Conservation (phyloP, 1,140 invertebrate species). For the Thrips palmi region DNA sequence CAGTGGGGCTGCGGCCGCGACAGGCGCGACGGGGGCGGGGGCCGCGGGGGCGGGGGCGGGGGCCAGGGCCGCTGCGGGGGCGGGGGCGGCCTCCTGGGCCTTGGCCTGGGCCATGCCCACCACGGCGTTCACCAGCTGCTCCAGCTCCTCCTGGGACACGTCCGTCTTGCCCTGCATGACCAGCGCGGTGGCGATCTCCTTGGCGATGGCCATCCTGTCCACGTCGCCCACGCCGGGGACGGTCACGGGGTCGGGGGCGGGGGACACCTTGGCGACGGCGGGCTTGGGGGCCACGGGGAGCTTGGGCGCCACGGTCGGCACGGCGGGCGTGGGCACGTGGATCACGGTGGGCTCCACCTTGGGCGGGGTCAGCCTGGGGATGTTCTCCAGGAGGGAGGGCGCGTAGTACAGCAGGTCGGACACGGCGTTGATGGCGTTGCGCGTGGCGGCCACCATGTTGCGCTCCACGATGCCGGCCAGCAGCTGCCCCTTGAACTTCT, state of each 20-base stretch:
- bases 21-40: slow-evolving; percentile 1
- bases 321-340: slow-evolving; percentile 17
- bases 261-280: background rate
- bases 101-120: slow-evolving; percentile 41
- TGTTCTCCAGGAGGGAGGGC: slow-evolving; percentile 30
- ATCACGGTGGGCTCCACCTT: background rate
- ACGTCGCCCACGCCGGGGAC: slow-evolving; percentile 47
- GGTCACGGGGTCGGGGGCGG: slow-evolving; percentile 27
- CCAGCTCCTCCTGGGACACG: slow-evolving; percentile 52
- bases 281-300: background rate
- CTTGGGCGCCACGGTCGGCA: slow-evolving; percentile 14
- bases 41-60: background rate
- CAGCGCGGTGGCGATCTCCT: slow-evolving; percentile 55
- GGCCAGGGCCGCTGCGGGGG: background rate
- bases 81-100: slow-evolving; percentile 17
- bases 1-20: background rate
- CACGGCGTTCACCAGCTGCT: slow-evolving; percentile 55
- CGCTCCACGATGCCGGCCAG: slow-evolving; percentile 52
- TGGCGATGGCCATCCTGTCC: slow-evolving; percentile 50
- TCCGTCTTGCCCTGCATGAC: slow-evolving; percentile 56
- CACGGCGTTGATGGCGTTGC: slow-evolving; percentile 27
- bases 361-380: slow-evolving; percentile 30
- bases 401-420: slow-evolving; percentile 15
- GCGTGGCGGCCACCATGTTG: slow-evolving; percentile 37
- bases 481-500: slow-evolving; percentile 63